phyloP scores from a whole-genome alignment of 2,888 invertebrate genomes.

The Spodoptera picta region DNA sequence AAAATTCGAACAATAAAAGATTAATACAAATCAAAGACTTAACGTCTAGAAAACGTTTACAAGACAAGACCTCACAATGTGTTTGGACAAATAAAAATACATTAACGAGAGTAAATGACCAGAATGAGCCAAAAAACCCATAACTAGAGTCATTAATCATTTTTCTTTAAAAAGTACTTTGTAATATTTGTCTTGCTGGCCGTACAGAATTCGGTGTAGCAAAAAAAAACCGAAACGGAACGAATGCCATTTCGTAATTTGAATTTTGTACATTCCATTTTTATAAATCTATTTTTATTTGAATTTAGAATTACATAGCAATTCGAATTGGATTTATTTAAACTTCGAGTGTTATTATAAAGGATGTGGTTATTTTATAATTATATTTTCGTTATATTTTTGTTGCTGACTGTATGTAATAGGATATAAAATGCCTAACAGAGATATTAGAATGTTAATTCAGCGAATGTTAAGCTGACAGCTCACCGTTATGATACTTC shows the following conservation, averaged over 20 bases:
- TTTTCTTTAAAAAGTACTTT: slow-evolving; percentile 43
- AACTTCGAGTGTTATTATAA: no score
- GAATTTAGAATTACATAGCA: slow-evolving; percentile 17
- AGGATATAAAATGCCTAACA: slow-evolving; percentile 49
- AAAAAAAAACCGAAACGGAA: slow-evolving; percentile 27
- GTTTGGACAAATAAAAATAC: slow-evolving; percentile 39
- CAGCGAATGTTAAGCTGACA: slow-evolving; percentile 50
- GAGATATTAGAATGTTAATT: slow-evolving; percentile 47
- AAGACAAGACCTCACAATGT: slow-evolving; percentile 33
- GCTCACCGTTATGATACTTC: slow-evolving; percentile 41
- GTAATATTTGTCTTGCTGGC: slow-evolving; percentile 43
- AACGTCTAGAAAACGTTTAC: slow-evolving; percentile 23
- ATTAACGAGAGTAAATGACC: slow-evolving; percentile 44
- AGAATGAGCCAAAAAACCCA: slow-evolving; percentile 30
- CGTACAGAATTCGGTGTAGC: slow-evolving; percentile 17
- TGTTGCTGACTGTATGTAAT: slow-evolving; percentile 40
- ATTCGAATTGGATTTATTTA: no score
- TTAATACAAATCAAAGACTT: slow-evolving; percentile 21
- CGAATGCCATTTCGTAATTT: slow-evolving; percentile 30
- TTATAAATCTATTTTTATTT: slow-evolving; percentile 24
- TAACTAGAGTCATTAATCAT: slow-evolving; percentile 50
- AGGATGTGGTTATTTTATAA: no score
- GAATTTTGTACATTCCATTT: slow-evolving; percentile 33
- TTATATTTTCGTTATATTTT: slow-evolving; percentile 9
- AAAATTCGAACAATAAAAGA: slow-evolving; percentile 11